Percentiles rank a stretch among this genome's conserved stretches.
Conservation (phyloP, 2,888 invertebrate genomes). For the Slavum lentiscoides region DNA sequence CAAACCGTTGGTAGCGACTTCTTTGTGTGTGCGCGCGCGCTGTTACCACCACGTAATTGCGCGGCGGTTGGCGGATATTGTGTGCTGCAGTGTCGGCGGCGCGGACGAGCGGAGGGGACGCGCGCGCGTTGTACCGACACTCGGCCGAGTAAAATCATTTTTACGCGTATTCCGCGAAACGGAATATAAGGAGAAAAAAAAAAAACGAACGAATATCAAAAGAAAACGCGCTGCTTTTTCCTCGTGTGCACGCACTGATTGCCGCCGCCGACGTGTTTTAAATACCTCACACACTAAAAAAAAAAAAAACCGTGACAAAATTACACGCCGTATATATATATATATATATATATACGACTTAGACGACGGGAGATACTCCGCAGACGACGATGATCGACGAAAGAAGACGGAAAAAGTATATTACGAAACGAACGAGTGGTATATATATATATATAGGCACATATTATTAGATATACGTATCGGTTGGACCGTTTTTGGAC, state of each 20-base stretch:
- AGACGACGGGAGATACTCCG: too few relatives aligned
- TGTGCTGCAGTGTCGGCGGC: too few relatives aligned
- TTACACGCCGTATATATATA: slow-evolving; percentile 11
- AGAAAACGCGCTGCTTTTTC: slow-evolving; percentile 36
- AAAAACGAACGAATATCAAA: not conserved
- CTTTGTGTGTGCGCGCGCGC: not conserved
- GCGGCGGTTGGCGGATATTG: slow-evolving; percentile 19
- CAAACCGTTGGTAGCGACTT: not conserved
- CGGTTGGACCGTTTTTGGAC: not conserved
- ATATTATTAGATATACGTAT: not conserved
- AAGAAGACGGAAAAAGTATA: slow-evolving; percentile 10
- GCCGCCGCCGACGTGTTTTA: slow-evolving; percentile 51
- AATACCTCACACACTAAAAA: slow-evolving; percentile 19
- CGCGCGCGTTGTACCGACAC: not conserved
- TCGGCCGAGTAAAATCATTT: slow-evolving; percentile 19
- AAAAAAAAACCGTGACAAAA: slow-evolving; percentile 46
- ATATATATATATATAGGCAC: not conserved
- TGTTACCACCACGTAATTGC: not conserved
- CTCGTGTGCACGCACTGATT: slow-evolving; percentile 46
- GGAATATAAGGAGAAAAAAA: slow-evolving; percentile 14
- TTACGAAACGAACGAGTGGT: slow-evolving; percentile 2
- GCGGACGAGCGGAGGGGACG: not conserved
- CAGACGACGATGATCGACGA: slow-evolving; percentile 19
- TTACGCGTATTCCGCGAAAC: slow-evolving; percentile 20
- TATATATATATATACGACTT: too few relatives aligned